phyloP scores from a whole-genome alignment of 2,888 invertebrate genomes.

The Crocallis elinguaria region DNA sequence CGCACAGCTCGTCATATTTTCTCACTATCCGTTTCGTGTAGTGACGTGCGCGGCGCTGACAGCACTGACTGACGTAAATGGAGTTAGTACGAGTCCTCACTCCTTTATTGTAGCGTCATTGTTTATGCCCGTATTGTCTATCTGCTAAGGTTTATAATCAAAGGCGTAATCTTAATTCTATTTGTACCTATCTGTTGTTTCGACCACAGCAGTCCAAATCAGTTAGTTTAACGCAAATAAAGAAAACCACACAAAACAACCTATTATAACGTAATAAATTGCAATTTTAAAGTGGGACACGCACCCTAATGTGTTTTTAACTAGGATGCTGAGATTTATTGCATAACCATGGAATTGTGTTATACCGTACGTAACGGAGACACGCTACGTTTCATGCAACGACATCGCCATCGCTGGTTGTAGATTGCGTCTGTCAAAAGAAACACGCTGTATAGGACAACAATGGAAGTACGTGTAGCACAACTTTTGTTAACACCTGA shows the following conservation, averaged over 20 bases:
- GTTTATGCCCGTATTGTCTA: too few species aligned
- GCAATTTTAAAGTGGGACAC: constrained; percentile 34
- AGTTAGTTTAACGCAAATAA: not conserved
- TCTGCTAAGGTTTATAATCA: too few species aligned
- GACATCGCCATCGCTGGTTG: not conserved
- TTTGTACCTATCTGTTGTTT: too few species aligned
- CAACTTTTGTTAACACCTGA: too few species aligned
- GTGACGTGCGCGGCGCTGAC: too few species aligned
- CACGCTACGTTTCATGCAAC: constrained; percentile 26
- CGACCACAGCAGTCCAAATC: not conserved
- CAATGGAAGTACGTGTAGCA: too few species aligned
- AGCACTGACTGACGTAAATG: too few species aligned
- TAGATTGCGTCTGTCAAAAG: constrained; percentile 2
- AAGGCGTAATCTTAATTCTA: too few species aligned
- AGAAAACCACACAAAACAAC: not conserved
- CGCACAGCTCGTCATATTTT: too few species aligned
- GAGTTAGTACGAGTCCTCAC: too few species aligned
- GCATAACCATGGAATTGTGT: constrained; percentile 28
- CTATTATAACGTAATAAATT: constrained; percentile 28
- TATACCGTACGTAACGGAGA: constrained; percentile 24
- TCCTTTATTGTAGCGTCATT: too few species aligned
- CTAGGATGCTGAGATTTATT: constrained; percentile 35
- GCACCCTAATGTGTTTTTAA: constrained; percentile 45
- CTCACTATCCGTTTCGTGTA: too few species aligned
- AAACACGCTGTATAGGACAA: constrained; percentile 1